Base-by-base conservation (phyloP, 2,797 vertebrate genomes). In the Sebastes matsubarae region DNA sequence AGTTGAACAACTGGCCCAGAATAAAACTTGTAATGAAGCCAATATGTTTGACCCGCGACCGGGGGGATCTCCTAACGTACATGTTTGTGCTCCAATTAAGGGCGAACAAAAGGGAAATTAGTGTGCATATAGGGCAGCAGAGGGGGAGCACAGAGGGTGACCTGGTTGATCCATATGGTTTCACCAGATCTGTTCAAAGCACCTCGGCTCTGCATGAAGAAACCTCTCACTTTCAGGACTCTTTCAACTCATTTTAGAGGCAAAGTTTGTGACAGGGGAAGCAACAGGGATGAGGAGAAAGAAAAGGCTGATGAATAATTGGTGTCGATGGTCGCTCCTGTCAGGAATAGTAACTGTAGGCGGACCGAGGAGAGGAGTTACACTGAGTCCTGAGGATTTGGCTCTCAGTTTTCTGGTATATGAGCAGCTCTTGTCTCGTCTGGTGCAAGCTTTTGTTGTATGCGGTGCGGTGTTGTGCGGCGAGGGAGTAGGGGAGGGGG, bases 371-470 rank as follows among this genome's bases (percentile, higher is more conserved):
- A 74, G 73, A 67, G 27, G 52, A 73, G 81, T 68, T 77, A 0
- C 50, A 16, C 32, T 11, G 71, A 81, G 30, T 79, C 75, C 70
- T 57, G 75, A 83, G 80, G 75, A 85, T 81, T 76, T 59, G 16
- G 6, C 77, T 75, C 77, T 77, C 46, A 22, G 68, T 81, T 83
- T 84, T 52, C 91, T 92, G 89, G 81, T 79, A 93, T 91, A 88
- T 93, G 94, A 94, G 92, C 91, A 93, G 82, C 87, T 78, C 91
- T 83, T 3, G 80, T 86, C 85, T 93, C 58, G 84, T 85, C 89
- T 91, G 89, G 92, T 55, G 54, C 72, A 77, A 88, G 89, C 90
- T 93, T 92, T 92, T 92, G 92, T 93, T 93, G 88, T 83, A 87
- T 29, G 73, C 22, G 66, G 79, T 38, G 38, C 36, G 77, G 71